These are phyloP conservation scores for Athrips mouffetella DNA, from an alignment of 2,888 invertebrate species.

Conservation along the genomic window DNA sequence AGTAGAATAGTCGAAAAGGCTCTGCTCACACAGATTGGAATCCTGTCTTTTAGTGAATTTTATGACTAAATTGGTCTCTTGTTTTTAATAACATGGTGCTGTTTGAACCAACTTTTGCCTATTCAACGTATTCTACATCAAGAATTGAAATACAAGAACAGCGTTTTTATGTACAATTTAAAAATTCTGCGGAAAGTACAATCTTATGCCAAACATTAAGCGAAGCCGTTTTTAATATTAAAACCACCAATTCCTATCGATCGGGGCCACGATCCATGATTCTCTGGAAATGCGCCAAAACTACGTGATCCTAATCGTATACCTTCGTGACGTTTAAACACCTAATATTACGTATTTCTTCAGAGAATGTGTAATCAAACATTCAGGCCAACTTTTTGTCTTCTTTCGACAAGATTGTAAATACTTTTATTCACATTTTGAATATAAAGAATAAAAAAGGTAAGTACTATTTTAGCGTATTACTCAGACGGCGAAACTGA, in stretches of 20 bases:
- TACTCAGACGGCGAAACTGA: no score
- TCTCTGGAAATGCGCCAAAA: background rate
- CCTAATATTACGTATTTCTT: background rate
- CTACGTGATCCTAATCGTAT: background rate
- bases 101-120: no score
- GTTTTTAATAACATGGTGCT: no score
- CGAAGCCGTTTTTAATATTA: conserved; percentile 12
- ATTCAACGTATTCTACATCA: background rate
- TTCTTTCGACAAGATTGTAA: background rate
- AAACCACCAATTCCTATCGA: background rate
- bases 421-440: background rate
- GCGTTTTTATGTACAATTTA: conserved; percentile 62
- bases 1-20: no score
- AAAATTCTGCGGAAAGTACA: conserved; percentile 52
- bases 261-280: background rate
- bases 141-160: conserved; percentile 33
- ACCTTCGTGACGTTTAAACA: background rate
- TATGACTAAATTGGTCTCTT: no score
- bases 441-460: no score
- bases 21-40: no score
- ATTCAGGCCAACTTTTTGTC: background rate
- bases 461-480: no score
- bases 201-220: conserved; percentile 10
- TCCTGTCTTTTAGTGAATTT: no score
- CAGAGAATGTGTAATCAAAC: background rate